A percentile compares a stretch with the other conserved stretches of the same genome.
Conservation (phyloP, 2,797 vertebrate species). For the Synaphobranchus kaupii region DNA sequence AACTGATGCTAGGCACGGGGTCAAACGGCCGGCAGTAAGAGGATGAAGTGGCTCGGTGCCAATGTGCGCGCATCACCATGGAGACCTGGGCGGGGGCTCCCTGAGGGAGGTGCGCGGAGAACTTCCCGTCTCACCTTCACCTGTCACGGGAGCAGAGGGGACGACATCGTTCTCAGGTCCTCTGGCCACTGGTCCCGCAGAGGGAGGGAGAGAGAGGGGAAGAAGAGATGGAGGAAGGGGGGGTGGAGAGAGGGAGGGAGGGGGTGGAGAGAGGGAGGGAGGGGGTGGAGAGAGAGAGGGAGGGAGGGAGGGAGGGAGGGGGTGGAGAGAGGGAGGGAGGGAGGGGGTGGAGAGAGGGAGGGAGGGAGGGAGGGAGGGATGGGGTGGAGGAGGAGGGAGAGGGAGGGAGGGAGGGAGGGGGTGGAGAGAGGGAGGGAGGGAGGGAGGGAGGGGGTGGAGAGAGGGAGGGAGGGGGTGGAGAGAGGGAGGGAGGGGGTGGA, state of each 20-base stretch:
- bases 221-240: no score
- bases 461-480: not conserved
- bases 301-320: conserved; percentile 28
- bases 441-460: no score
- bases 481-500: conserved; percentile 22
- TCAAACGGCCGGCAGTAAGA: not conserved
- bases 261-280: not conserved
- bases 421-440: no score
- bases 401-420: not conserved
- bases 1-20: not conserved
- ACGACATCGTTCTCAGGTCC: not conserved
- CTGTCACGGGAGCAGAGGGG: not conserved
- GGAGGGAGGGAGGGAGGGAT: conserved; percentile 28
- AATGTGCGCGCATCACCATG: not conserved
- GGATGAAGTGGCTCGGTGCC: not conserved
- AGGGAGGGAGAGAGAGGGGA: not conserved
- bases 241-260: not conserved
- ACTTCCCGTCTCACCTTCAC: conserved; percentile 7
- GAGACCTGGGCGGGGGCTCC: not conserved
- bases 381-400: not conserved
- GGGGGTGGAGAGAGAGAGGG: not conserved
- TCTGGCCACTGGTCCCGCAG: not conserved
- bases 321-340: not conserved
- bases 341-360: not conserved
- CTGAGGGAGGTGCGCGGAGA: not conserved